Percentiles rank a stretch among this genome's conserved stretches.
These are phyloP conservation scores for Zosterops japonicus DNA, from an alignment of 2,113 vertebrate genomes.

Conservation along the genomic window DNA sequence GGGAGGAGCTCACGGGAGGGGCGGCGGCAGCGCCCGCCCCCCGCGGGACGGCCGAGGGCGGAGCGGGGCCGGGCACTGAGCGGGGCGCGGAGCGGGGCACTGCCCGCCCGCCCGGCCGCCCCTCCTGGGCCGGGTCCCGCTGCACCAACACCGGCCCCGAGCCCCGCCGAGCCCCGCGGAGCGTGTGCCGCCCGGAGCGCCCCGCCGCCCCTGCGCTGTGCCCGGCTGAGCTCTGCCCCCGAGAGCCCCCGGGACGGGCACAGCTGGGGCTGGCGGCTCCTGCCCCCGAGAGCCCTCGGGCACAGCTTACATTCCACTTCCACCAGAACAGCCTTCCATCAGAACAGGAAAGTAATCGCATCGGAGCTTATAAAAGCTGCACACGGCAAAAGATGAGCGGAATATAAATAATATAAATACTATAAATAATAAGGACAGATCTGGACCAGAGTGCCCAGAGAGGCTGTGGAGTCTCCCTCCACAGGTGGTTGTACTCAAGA, in stretches of 20 bases:
- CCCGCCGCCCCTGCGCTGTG: neutral
- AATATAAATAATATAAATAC: neutral
- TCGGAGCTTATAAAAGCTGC: neutral
- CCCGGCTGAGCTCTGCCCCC: neutral
- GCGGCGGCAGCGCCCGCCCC: neutral
- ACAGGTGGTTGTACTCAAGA: neutral
- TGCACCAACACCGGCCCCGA: rapidly evolving
- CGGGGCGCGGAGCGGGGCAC: rapidly evolving
- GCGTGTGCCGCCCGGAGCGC: neutral
- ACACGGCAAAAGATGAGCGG: neutral
- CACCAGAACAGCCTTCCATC: neutral
- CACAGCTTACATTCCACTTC: neutral
- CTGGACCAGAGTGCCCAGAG: neutral
- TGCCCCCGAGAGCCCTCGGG: neutral
- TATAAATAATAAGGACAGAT: no score
- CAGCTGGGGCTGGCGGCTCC: neutral
- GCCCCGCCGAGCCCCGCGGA: neutral
- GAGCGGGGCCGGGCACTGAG: neutral
- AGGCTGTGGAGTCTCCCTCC: neutral
- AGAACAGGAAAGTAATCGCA: no score
- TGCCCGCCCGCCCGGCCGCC: neutral
- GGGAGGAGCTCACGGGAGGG: no score
- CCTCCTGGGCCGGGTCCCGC: rapidly evolving
- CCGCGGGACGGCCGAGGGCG: neutral
- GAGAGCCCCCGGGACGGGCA: neutral